Conservation (phyloP, 2,113 vertebrate species). For the Lasiurus cinereus region DNA sequence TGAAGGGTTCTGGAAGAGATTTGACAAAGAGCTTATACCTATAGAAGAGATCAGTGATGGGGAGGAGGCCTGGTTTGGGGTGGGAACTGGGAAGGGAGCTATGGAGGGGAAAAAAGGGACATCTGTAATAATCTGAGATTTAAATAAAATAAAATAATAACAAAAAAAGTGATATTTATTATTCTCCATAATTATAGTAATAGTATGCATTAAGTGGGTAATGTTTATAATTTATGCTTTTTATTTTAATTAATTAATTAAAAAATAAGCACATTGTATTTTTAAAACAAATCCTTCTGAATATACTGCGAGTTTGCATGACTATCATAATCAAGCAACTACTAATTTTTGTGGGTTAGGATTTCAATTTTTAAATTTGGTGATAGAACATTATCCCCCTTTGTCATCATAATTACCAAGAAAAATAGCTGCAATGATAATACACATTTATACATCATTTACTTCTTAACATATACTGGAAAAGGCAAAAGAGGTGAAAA, state of each 20-base stretch:
- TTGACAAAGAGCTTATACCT: too few species aligned
- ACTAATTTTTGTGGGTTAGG: not conserved
- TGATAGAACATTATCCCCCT: not conserved
- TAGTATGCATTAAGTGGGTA: not conserved
- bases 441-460: not conserved
- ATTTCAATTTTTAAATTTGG: slow-evolving; percentile 29
- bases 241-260: slow-evolving; percentile 19
- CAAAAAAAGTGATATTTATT: not conserved
- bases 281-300: slow-evolving; percentile 38
- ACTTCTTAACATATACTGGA: not conserved
- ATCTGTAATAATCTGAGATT: too few species aligned
- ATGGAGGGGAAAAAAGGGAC: too few species aligned
- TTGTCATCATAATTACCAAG: not conserved
- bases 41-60: too few species aligned
- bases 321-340: not conserved
- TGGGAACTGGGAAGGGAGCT: too few species aligned
- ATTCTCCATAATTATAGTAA: not conserved
- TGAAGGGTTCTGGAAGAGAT: too few species aligned
- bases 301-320: not conserved
- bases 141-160: too few species aligned
- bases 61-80: too few species aligned
- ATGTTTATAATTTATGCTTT: not conserved
- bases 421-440: not conserved
- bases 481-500: slow-evolving; percentile 25
- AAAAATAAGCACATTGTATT: not conserved